Percentiles rank a stretch among this genome's conserved stretches.
Conservation (phyloP, 2,888 invertebrate genomes). For the Zaprionus bogoriensis region DNA sequence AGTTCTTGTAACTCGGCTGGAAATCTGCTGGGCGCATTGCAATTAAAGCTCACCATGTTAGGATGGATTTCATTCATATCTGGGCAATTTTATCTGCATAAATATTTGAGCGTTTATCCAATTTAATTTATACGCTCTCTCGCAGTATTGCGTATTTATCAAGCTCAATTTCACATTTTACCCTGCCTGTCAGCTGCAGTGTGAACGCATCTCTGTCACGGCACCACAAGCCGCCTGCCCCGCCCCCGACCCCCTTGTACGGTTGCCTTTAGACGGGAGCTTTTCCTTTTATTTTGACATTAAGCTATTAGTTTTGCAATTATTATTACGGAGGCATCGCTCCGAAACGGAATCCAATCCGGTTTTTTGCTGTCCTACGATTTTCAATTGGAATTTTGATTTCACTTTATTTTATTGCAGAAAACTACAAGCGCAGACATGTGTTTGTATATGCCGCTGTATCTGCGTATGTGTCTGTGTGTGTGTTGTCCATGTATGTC, state of each 20-base stretch:
- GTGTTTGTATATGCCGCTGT: not conserved
- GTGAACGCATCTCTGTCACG: not conserved
- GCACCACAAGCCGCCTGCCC: not conserved
- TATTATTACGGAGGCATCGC: slow-evolving; percentile 19
- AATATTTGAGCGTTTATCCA: slow-evolving; percentile 14
- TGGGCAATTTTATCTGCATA: slow-evolving; percentile 12
- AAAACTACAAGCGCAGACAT: not conserved
- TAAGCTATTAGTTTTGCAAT: slow-evolving; percentile 34
- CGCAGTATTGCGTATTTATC: slow-evolving; percentile 19
- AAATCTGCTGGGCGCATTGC: not conserved
- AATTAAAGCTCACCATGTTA: slow-evolving; percentile 1
- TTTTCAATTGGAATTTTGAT: slow-evolving; percentile 27
- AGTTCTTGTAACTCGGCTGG: too few species aligned
- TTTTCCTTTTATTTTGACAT: slow-evolving; percentile 9
- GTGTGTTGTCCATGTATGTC: not conserved
- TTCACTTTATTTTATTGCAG: slow-evolving; percentile 25
- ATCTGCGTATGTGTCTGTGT: not conserved
- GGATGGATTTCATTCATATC: slow-evolving; percentile 1
- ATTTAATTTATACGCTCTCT: slow-evolving; percentile 8
- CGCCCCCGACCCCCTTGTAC: too few species aligned
- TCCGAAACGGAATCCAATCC: not conserved
- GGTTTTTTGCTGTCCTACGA: not conserved
- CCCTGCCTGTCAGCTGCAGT: slow-evolving; percentile 8
- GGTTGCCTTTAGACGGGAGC: not conserved
- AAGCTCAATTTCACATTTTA: slow-evolving; percentile 14